Evolutionary conservation across 2,113 vertebrate species (phyloP).

Genomic region (Peromyscus californicus): DNA sequence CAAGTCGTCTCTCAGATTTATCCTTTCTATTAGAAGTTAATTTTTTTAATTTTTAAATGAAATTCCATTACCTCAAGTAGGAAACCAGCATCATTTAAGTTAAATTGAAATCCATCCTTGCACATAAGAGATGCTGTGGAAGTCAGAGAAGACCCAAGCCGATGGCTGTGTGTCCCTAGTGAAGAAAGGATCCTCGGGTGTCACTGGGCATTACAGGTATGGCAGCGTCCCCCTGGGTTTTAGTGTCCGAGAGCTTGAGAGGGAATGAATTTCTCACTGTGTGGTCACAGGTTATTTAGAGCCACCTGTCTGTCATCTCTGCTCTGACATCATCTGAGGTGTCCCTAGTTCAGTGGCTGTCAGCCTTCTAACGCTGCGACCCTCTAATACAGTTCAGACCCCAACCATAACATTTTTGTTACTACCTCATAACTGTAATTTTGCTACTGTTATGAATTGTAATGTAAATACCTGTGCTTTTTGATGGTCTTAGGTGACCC

Average conservation of each 20-base stretch:
- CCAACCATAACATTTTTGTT: not conserved
- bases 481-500: not conserved
- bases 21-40: conserved; percentile 31
- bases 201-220: not conserved
- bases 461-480: not conserved
- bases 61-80: not conserved
- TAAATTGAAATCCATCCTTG: not conserved
- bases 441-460: not conserved
- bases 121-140: not conserved
- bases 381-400: not conserved
- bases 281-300: not conserved
- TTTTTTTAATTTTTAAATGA: conserved; percentile 3
- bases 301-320: not conserved
- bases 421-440: not conserved
- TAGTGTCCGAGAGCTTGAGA: not conserved
- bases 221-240: not conserved
- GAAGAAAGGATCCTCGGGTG: not conserved
- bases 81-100: conserved; percentile 32
- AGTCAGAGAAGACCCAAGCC: not conserved
- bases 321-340: not conserved
- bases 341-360: not conserved
- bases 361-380: not conserved
- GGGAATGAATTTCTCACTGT: not conserved
- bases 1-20: not conserved
- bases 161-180: not conserved